Evolutionary conservation across 2,888 invertebrate species (phyloP).

Genomic region (Drosophila fulvimacula): DNA sequence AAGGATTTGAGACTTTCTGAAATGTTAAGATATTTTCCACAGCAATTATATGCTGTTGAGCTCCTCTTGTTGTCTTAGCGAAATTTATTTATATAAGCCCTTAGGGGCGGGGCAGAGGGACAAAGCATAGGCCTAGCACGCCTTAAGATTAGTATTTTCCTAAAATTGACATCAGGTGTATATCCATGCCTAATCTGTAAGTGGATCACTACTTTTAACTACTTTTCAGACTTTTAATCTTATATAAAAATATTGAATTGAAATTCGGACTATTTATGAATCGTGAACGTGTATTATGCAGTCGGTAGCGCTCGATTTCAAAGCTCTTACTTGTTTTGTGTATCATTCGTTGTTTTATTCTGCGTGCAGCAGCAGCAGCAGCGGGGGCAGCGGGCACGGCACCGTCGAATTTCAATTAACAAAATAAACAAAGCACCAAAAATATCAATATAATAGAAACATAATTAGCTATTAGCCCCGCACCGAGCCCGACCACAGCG

Average conservation of each 20-base stretch:
- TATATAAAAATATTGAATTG: not conserved
- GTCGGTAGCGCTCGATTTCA: not conserved
- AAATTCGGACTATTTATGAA: not conserved
- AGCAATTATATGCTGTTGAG: too few species aligned
- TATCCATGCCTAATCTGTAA: too few species aligned
- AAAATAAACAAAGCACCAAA: constrained; percentile 63
- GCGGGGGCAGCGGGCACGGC: constrained; percentile 45
- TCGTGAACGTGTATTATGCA: not conserved
- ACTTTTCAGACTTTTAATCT: not conserved
- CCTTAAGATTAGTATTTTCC: too few species aligned
- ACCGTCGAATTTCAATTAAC: constrained; percentile 75
- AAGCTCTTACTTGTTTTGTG: constrained; percentile 12
- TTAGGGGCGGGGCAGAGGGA: too few species aligned
- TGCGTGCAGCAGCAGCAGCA: constrained; percentile 14
- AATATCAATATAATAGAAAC: constrained; percentile 57
- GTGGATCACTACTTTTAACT: too few species aligned
- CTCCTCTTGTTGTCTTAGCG: too few species aligned
- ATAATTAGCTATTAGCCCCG: constrained; percentile 27
- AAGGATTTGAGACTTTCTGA: not conserved
- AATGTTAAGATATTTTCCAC: too few species aligned
- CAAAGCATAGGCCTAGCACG: too few species aligned
- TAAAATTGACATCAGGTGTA: too few species aligned
- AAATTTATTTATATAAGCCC: too few species aligned
- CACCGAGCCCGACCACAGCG: constrained; percentile 8
- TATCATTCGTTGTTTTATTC: constrained; percentile 35